A percentile compares a stretch with the other conserved stretches of the same genome.
phyloP scores from a whole-genome alignment of 2,113 vertebrate genomes.

The Silurus meridionalis region DNA sequence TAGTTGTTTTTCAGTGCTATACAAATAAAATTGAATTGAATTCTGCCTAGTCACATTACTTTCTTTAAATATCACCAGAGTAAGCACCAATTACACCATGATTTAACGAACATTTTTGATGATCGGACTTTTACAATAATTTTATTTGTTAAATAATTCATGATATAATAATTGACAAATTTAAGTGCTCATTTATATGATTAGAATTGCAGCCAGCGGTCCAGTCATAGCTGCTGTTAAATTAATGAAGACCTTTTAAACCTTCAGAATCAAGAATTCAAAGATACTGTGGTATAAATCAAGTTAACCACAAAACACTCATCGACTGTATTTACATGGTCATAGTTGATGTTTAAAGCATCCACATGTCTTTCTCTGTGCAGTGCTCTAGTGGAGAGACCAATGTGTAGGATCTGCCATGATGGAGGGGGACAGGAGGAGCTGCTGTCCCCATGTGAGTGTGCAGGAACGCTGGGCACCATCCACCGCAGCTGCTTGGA shows the following conservation, averaged over 20 bases:
- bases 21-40: too few relatives aligned
- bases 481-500: conserved; percentile 97
- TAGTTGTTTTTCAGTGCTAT: neutral
- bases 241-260: neutral
- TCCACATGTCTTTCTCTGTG: neutral
- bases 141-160: too few relatives aligned
- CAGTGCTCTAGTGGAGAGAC: conserved; percentile 60
- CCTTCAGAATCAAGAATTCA: neutral
- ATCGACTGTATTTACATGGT: neutral
- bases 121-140: too few relatives aligned
- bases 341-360: neutral
- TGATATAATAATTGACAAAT: too few relatives aligned
- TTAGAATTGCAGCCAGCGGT: neutral
- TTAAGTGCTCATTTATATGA: neutral
- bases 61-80: neutral
- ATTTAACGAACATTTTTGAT: too few relatives aligned
- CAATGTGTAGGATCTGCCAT: conserved; percentile 96
- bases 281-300: neutral
- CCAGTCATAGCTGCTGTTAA: neutral
- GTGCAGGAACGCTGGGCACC: conserved; percentile 88
- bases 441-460: conserved; percentile 90
- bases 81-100: neutral
- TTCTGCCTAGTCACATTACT: neutral
- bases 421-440: conserved; percentile 83
- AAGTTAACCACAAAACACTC: neutral